Base-by-base conservation (phyloP, 1,140 invertebrate genomes). In the Drosophila bifasciata region DNA sequence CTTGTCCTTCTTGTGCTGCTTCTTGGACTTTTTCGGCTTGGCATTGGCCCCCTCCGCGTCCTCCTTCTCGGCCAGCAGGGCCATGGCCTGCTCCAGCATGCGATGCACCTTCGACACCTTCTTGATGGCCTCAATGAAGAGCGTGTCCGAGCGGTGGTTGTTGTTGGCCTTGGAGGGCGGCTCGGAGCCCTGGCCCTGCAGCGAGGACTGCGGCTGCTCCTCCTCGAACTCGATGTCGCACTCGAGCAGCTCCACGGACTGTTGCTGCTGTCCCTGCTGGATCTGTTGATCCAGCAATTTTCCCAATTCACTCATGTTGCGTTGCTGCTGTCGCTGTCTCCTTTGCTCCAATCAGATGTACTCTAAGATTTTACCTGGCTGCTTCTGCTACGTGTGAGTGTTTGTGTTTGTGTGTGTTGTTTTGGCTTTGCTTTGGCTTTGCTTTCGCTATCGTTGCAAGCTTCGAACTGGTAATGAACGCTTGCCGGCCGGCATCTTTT, bases 401-500 rank as follows among this genome's bases (percentile, higher is more conserved):
- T 17, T 1, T 43, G 23, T 15, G n/a, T 5, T 28, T 28, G 3
- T 51, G 8, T 19, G 25, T 32, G 15, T 53, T 48, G 17, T 17
- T 0, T 25, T 55, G 23, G 41, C 5, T 43, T 39, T 32, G 16
- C 5, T 1, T n/a, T 51, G 9, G 44, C 7, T 51, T 23, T 39
- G 17, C 40, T 32, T 44, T 57, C 8, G 25, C 68, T 46, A 11
- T 52, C n/a, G 16, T 52, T 36, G 46, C 39, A 40, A 66, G 62
- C 59, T 58, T 45, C 45, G 28, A 52, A 78, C 79, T 76, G 70
- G 66, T 79, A 66, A 50, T 44, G 68, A 25, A 44, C 48, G 46
- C 40, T 79, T 9, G 70, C 75, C 79, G 71, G 79, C 80, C 66
- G 79, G 79, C 79, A 85, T 48, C 72, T 79, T 84, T 85, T 84